Percentiles rank a stretch among this genome's conserved stretches.
Evolutionary conservation across 2,113 vertebrate genomes (phyloP).

Genomic region (Monopterus albus): DNA sequence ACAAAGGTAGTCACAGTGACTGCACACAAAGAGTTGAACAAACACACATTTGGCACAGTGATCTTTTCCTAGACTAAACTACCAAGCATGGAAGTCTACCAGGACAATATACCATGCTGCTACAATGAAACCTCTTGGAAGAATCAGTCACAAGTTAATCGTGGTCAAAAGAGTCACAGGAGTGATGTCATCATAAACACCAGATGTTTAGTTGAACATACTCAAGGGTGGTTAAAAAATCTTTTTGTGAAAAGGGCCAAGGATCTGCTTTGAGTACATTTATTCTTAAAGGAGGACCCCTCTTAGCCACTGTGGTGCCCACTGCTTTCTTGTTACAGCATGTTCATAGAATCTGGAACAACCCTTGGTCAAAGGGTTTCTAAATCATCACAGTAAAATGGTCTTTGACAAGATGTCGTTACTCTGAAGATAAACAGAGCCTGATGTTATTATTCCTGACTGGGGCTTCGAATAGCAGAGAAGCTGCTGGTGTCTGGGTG

Average conservation of each 20-base stretch:
- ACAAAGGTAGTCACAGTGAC: conserved; percentile 2
- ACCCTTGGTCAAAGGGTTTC: conserved; percentile 28
- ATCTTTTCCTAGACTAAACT: neutral
- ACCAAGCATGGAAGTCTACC: neutral
- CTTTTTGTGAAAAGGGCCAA: neutral
- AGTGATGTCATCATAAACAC: conserved; percentile 42
- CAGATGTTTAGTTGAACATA: conserved; percentile 43
- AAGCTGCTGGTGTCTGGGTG: too few relatives aligned
- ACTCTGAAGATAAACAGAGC: conserved; percentile 23
- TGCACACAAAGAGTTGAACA: neutral
- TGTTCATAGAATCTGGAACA: conserved; percentile 39
- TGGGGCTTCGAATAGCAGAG: too few relatives aligned
- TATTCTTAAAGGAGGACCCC: conserved; percentile 2
- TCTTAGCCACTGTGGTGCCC: conserved; percentile 3
- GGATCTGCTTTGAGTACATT: conserved; percentile 12
- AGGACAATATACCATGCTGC: neutral
- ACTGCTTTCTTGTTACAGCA: conserved; percentile 30
- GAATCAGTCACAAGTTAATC: conserved; percentile 37
- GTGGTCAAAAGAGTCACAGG: conserved; percentile 8
- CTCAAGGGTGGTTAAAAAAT: conserved; percentile 1
- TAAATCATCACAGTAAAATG: conserved; percentile 45
- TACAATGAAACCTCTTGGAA: conserved; percentile 4
- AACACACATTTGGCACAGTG: neutral
- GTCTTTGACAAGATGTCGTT: conserved; percentile 34
- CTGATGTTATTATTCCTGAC: conserved; percentile 7